Evolutionary conservation across 2,888 invertebrate species (phyloP), one percentile per base, ranked within the genome.

Genomic region (Teleiodes luculella): DNA sequence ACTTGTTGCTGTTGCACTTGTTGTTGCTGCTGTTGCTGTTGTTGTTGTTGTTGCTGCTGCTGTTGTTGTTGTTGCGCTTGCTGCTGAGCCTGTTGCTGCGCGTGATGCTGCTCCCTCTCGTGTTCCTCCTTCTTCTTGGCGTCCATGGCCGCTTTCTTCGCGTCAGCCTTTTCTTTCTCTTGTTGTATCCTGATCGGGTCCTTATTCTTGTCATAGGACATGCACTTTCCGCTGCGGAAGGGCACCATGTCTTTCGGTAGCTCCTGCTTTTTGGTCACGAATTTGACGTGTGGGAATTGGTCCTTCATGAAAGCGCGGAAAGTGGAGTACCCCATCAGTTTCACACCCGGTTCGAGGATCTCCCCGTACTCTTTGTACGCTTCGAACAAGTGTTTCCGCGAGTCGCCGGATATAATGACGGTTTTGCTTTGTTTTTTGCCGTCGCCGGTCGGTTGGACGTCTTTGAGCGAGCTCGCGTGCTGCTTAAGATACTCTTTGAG

Each of bases 271-370:
- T 92, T 92, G 0, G 92, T 92, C 58, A 93, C 93, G 70, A 95
- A 95, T 71, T 93, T 94, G 3, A 95, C 93, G 66, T 94, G 93
- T 0, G 95, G 94, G 76, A 95, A 95, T 72, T 95, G 95, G 66
- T 94, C 94, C 72, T 94, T 95, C 93, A 95, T 94, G 71, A 95
- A 95, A 65, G 94, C 93, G 59, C 95, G 88, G 82, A 95, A 95
- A 8, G 95, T 95, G 1, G 95, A 94, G 68, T 95, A 95, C 0
- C 95, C 95, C 94, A 95, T 94, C 13, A 94, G 83, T 78, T 95
- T 95, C 11, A 93, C 92, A 52, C 92, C 92, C 0, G 94, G 93
- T 66, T 94, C 93, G 51, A 93, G 78, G 60, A 93, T 92, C 72
- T 93, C 93, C 58, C 94, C 94, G 70, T 93, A 94, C 65, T 94